phyloP scores from a whole-genome alignment of 2,113 vertebrate genomes.

The Gallinago jamesoni region DNA sequence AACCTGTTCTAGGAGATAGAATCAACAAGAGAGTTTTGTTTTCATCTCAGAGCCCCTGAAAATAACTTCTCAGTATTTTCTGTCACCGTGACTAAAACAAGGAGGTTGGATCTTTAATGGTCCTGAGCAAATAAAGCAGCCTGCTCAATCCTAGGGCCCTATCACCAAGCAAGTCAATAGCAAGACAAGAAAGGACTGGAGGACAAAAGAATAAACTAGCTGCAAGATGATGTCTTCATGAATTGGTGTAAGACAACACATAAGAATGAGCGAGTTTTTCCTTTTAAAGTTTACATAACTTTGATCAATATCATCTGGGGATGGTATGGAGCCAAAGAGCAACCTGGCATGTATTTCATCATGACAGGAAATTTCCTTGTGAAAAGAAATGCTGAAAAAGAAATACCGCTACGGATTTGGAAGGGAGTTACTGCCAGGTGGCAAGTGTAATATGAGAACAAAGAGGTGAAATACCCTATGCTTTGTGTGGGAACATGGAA shows the following conservation, averaged over 20 bases:
- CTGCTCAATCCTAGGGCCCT: background rate
- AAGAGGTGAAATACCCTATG: background rate
- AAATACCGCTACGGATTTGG: background rate
- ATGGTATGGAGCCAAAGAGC: background rate
- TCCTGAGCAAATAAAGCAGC: background rate
- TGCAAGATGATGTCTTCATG: background rate
- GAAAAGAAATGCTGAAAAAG: background rate
- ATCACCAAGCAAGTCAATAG: background rate
- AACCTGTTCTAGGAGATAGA: background rate
- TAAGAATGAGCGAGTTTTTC: background rate
- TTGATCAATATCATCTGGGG: background rate
- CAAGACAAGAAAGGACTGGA: background rate
- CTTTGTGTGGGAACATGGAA: background rate
- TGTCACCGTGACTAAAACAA: background rate
- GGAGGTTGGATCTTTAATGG: background rate
- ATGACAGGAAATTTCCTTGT: background rate
- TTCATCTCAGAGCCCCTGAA: background rate
- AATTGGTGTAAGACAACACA: background rate
- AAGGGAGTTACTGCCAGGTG: background rate
- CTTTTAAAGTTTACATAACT: background rate
- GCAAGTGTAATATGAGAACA: background rate
- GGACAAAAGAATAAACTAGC: background rate
- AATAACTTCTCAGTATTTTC: background rate
- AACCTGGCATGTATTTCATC: background rate
- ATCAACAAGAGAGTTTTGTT: background rate